Evolutionary conservation across 35 echinoderm and acorn worm genomes (phyloP).

Genomic region (Heliocidaris erythrogramma): DNA sequence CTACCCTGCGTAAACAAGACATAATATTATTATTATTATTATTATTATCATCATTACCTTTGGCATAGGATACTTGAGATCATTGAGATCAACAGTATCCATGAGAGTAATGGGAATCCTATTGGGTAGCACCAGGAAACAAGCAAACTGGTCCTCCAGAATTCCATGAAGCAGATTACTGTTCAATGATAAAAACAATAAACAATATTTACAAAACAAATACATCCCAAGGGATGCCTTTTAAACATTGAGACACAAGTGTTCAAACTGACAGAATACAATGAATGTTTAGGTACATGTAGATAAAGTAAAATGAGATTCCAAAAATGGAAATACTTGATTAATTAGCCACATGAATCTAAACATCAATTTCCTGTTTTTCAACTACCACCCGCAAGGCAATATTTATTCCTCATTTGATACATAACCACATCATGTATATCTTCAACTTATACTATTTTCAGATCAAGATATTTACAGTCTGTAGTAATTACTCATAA

Average conservation of each 20-base stretch:
- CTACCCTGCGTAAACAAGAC: too few relatives aligned
- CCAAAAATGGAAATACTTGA: background rate
- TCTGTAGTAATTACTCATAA: background rate
- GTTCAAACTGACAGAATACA: too few relatives aligned
- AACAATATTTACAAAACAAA: background rate
- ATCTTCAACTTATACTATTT: background rate
- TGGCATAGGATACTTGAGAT: conserved; percentile 92
- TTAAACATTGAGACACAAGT: too few relatives aligned
- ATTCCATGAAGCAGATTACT: conserved; percentile 66
- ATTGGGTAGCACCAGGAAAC: conserved; percentile 89
- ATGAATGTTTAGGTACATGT: background rate
- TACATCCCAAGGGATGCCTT: too few relatives aligned
- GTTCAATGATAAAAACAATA: background rate
- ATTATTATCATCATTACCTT: conserved; percentile 47
- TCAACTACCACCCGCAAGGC: background rate
- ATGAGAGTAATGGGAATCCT: conserved; percentile 80
- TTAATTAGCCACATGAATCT: background rate
- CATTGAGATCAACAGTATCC: conserved; percentile 70
- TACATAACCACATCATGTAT: background rate
- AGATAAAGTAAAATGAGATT: background rate
- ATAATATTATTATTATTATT: too few relatives aligned
- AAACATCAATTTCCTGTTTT: background rate
- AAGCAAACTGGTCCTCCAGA: conserved; percentile 76
- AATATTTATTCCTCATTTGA: background rate
- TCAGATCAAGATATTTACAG: background rate